Base-by-base conservation (phyloP, 2,888 invertebrate species). In the Cryptus armator region DNA sequence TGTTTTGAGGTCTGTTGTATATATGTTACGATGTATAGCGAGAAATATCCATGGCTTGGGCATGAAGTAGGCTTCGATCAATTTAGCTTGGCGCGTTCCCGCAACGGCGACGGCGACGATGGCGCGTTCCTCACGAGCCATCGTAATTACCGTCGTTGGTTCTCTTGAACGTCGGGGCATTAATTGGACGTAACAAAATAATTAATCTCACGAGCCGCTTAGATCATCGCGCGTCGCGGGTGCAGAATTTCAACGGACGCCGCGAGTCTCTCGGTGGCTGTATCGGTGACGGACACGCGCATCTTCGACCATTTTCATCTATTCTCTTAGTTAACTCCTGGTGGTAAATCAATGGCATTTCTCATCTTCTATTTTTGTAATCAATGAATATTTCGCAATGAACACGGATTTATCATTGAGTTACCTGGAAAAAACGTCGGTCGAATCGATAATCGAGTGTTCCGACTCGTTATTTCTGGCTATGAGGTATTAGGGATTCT, bases 161-260 rank as follows among this genome's bases (percentile, higher is more conserved):
- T 59, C 78, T 71, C 71, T 86, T 81, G 66, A 81, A 75, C 87
- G 83, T 79, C 83, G 59, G 84, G 80, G 82, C 89, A 89, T 90
- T 90, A 90, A 91, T 90, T 91, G 89, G 85, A 89, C 87, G 86
- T 87, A 89, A 90, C 89, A 86, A 91, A 90, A 90, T 90, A 90
- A 91, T 91, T 91, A 91, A 89, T 91, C 88, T 64, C 68, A 29
- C 59, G 59, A 59, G 43, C 74, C 71, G 71, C 83, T 90, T 90
- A 88, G 88, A 90, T 90, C 90, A 90, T 90, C 89, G 87, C 37
- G 48, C 32, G 14, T 46, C 56, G 74, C 37, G 70, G 56, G 46
- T 66, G 67, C 64, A 66, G 44, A 66, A 75, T 70, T 37, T 48
- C 48, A 53, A 53, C 66, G 70, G 62, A 48, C 59, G 68, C 6